phyloP scores from a whole-genome alignment of 2,888 invertebrate genomes.

The Aradus depressus region DNA sequence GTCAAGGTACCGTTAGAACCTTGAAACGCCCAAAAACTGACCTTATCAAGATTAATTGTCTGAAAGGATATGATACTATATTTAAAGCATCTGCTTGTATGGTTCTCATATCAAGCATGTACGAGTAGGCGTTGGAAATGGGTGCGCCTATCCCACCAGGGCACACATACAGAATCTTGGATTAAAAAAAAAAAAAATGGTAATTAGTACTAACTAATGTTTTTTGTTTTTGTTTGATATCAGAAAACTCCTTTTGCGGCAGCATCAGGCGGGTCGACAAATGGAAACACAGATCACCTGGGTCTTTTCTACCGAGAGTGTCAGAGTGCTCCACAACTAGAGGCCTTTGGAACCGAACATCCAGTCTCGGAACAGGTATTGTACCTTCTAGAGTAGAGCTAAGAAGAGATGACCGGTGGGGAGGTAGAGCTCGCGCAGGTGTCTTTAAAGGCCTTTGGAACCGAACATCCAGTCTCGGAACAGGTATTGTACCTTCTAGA shows the following conservation, averaged over 20 bases:
- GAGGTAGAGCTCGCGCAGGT: neutral
- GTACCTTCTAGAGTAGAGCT: neutral
- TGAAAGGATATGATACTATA: too few relatives aligned
- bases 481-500: too few relatives aligned
- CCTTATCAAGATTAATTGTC: too few relatives aligned
- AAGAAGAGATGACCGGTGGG: neutral
- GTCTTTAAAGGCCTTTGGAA: neutral
- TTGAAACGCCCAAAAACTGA: too few relatives aligned
- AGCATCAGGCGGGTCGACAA: constrained; percentile 52
- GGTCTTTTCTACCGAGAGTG: constrained; percentile 71
- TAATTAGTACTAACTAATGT: neutral
- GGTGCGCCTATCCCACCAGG: too few relatives aligned
- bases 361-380: constrained; percentile 41
- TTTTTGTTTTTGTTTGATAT: constrained; percentile 32
- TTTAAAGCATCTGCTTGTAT: too few relatives aligned
- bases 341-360: constrained; percentile 42
- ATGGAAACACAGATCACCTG: constrained; percentile 59
- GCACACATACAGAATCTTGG: neutral
- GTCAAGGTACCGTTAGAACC: too few relatives aligned
- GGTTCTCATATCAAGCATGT: too few relatives aligned
- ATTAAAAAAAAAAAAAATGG: too few relatives aligned
- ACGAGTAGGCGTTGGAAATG: too few relatives aligned
- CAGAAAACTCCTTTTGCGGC: constrained; percentile 74
- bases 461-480: too few relatives aligned
- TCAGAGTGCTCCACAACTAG: constrained; percentile 53